Percentiles rank a stretch among this genome's conserved stretches.
Conservation (phyloP, 2,797 vertebrate genomes). For the Pipistrellus pygmaeus region DNA sequence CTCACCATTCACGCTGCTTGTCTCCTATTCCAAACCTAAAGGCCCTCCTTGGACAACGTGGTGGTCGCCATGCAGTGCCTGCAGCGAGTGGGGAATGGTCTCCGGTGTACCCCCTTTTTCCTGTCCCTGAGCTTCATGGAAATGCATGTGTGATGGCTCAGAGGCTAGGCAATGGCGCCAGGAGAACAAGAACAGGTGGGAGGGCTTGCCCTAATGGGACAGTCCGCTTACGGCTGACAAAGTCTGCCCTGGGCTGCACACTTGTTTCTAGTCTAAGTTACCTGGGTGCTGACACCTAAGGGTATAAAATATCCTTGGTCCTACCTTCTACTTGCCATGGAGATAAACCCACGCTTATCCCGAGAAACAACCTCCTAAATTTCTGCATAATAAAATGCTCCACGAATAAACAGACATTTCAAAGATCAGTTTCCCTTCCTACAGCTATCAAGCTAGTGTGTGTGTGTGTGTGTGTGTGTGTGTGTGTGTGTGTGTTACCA, state of each 20-base stretch:
- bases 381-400: conserved; percentile 48
- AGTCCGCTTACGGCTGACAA: neutral
- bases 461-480: neutral
- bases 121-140: neutral
- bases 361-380: neutral
- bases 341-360: neutral
- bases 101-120: neutral
- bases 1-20: neutral
- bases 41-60: neutral
- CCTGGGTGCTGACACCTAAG: neutral
- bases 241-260: neutral
- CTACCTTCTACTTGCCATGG: neutral
- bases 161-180: neutral
- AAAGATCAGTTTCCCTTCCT: neutral
- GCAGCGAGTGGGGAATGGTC: neutral
- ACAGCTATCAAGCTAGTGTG: neutral
- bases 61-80: neutral
- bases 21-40: neutral
- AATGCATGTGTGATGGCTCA: fast-evolving
- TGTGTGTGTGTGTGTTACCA: neutral
- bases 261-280: neutral
- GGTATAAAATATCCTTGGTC: neutral
- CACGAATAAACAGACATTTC: neutral
- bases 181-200: neutral
- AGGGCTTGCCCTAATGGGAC: neutral